Conservation (phyloP, 2,113 vertebrate species). For the Scatophagus argus region DNA sequence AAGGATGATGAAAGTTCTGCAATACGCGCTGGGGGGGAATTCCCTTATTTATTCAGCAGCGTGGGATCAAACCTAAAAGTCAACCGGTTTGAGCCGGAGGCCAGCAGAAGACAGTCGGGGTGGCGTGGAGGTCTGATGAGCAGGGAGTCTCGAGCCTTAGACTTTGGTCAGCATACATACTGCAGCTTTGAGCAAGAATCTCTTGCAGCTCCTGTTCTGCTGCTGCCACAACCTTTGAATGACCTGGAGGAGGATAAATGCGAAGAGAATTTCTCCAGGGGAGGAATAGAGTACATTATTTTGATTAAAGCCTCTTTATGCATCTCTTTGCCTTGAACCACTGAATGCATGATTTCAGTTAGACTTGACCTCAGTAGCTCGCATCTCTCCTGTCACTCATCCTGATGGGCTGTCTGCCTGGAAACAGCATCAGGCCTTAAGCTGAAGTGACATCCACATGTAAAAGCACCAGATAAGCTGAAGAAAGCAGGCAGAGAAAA, state of each 20-base stretch:
- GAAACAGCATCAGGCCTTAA: conserved; percentile 25
- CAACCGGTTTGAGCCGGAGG: background rate
- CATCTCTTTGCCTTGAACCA: conserved; percentile 29
- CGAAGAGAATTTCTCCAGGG: background rate
- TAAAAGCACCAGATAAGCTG: conserved; percentile 11
- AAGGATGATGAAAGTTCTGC: conserved; percentile 49
- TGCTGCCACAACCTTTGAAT: background rate
- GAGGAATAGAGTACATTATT: conserved; percentile 11
- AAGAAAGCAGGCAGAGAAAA: background rate
- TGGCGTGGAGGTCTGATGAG: background rate
- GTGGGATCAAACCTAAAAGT: conserved; percentile 27
- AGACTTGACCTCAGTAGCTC: conserved; percentile 40
- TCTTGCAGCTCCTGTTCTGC: background rate
- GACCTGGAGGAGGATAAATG: background rate
- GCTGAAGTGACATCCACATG: conserved; percentile 12
- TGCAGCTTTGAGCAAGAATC: background rate
- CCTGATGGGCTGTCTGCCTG: conserved; percentile 48
- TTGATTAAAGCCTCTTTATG: conserved; percentile 43
- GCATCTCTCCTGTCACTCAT: conserved; percentile 42
- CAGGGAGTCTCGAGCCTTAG: too few relatives aligned
- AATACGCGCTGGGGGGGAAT: conserved; percentile 4
- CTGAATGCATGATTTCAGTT: conserved; percentile 4
- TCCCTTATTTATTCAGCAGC: conserved; percentile 38
- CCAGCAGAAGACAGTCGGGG: background rate
- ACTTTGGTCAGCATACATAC: background rate